phyloP scores from a whole-genome alignment of 1,140 invertebrate species.

The Triops longicaudatus region DNA sequence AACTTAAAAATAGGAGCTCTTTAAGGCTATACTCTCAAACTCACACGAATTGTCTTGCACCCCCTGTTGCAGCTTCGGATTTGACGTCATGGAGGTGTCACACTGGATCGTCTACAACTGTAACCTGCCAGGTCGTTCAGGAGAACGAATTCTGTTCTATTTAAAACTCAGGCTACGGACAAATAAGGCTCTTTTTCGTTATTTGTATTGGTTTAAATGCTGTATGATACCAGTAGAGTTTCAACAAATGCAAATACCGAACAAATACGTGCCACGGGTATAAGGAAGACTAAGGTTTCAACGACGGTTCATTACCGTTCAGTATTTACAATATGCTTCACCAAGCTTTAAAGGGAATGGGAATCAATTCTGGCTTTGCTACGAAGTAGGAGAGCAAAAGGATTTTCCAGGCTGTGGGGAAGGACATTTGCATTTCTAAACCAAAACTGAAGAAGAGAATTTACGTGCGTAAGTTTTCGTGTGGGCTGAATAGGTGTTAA shows the following conservation, averaged over 20 bases:
- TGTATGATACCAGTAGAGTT: not conserved
- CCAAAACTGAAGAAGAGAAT: constrained; percentile 19
- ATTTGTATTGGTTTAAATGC: not conserved
- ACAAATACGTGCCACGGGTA: not conserved
- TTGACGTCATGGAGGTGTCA: constrained; percentile 1
- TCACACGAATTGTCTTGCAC: not conserved
- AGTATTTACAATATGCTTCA: not conserved
- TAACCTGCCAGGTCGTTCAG: not conserved
- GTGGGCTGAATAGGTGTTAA: constrained; percentile 26
- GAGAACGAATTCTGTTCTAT: not conserved
- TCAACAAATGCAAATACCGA: not conserved
- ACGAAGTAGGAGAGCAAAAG: no score
- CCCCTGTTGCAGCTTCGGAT: not conserved
- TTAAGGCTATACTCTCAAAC: not conserved
- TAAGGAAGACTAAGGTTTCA: not conserved
- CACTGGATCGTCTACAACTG: not conserved
- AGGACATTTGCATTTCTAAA: not conserved
- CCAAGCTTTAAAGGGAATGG: not conserved
- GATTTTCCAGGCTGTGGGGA: not conserved
- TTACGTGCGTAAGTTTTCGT: constrained; percentile 26
- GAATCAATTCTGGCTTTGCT: not conserved
- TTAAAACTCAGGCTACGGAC: not conserved
- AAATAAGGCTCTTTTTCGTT: not conserved
- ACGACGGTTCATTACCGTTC: not conserved
- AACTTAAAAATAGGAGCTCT: constrained; percentile 4